These are phyloP conservation scores for Lobophora halterata DNA, from an alignment of 2,888 invertebrate species.

Conservation along the genomic window DNA sequence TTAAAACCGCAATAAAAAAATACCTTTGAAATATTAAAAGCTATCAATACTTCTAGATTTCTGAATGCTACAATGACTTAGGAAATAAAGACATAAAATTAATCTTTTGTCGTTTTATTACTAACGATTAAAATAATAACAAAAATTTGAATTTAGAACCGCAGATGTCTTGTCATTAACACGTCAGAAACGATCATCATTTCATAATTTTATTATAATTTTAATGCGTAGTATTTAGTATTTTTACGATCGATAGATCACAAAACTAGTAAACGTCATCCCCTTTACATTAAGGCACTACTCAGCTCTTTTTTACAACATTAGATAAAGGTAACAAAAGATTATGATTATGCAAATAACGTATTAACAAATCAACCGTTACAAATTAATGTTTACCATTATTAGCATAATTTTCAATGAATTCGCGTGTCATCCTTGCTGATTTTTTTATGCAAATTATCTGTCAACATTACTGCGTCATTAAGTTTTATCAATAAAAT, in stretches of 20 bases:
- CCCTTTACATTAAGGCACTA: conserved; percentile 48
- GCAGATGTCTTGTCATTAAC: conserved; percentile 49
- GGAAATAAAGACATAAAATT: conserved; percentile 23
- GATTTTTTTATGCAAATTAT: conserved; percentile 47
- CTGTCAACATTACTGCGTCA: conserved; percentile 52
- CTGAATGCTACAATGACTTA: not conserved
- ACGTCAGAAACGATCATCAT: conserved; percentile 20
- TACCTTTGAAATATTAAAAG: too few species aligned
- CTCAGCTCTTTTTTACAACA: conserved; percentile 26
- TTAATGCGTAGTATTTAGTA: conserved; percentile 48
- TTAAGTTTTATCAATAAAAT: conserved; percentile 51
- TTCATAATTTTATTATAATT: too few species aligned
- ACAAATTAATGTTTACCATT: conserved; percentile 76
- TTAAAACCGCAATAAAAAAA: too few species aligned
- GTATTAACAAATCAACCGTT: conserved; percentile 79
- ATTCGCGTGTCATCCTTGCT: conserved; percentile 66
- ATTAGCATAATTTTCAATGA: conserved; percentile 71
- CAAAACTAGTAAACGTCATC: conserved; percentile 68
- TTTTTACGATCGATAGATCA: conserved; percentile 67
- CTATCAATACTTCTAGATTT: too few species aligned
- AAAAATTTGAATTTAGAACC: conserved; percentile 39
- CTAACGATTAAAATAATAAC: conserved; percentile 30
- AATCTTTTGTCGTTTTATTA: conserved; percentile 28
- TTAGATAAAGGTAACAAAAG: conserved; percentile 33
- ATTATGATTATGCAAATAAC: conserved; percentile 67